Percentiles rank a stretch among this genome's conserved stretches.
phyloP scores from a whole-genome alignment of 2,797 vertebrate genomes.

The Synaphobranchus kaupii region DNA sequence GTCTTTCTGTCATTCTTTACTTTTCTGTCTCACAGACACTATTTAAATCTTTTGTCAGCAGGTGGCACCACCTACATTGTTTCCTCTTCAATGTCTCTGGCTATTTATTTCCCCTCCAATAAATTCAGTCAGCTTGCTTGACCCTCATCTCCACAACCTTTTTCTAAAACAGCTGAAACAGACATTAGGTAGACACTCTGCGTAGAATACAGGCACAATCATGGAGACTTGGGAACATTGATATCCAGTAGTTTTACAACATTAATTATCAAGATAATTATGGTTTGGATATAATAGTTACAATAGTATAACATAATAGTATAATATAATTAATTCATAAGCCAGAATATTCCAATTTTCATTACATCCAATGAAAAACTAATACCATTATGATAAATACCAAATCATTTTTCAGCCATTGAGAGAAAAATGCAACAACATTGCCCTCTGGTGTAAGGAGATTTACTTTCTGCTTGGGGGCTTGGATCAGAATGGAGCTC shows the following conservation, averaged over 20 bases:
- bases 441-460: constrained; percentile 26
- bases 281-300: not conserved
- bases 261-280: not conserved
- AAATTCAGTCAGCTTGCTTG: not conserved
- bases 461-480: not conserved
- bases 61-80: not conserved
- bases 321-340: not conserved
- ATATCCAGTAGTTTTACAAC: not conserved
- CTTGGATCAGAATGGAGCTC: not conserved
- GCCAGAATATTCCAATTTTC: not conserved
- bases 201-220: not conserved
- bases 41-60: constrained; percentile 10
- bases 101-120: not conserved
- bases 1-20: not conserved
- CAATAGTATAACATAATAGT: not conserved
- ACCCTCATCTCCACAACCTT: not conserved
- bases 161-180: not conserved
- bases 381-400: not conserved
- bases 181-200: not conserved
- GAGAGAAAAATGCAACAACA: constrained; percentile 16
- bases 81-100: not conserved
- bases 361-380: not conserved
- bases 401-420: not conserved
- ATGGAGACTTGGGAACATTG: not conserved
- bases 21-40: no score